Evolutionary conservation across 1,140 invertebrate genomes (phyloP), one percentile per base, ranked within the genome.

Genomic region (Micrasema minimum): DNA sequence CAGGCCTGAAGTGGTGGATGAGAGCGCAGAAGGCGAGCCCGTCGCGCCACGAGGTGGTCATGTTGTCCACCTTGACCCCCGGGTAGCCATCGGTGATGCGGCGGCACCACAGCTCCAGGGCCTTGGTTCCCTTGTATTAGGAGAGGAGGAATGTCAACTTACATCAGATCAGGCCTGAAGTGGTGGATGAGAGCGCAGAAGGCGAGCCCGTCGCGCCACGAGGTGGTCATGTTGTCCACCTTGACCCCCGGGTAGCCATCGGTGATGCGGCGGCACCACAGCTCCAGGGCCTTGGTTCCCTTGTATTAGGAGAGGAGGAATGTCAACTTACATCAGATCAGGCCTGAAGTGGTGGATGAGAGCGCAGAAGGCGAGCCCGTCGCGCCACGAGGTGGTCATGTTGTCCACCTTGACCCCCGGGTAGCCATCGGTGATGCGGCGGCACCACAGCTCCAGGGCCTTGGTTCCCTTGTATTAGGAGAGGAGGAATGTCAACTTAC

Each of bases 181-280:
- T 95, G 92, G 85, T 98, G 96, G 77, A 99, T 96, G 81, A 99
- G 90, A 55, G 96, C 96, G 86, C 96, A 99, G 84, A 98, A 98
- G 26, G 94, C 95, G 48, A 98, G 88, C 55, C 96, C 96, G 85
- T 96, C 91, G 75, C 94, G 88, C 94, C 94, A 97, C 2, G 93
- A 95, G 66, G 94, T 95, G 64, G 93, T 96, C 93, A 97, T 96
- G 82, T 96, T 96, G 74, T 91, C 90, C 69, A 97, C 89, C 77
- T 90, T 90, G 38, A 98, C 95, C 76, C 93, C 91, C 2, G 90
- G 87, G 82, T 98, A 98, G 75, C 96, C 95, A 55, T 93, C 91
- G 4, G 93, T 93, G 79, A 95, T 89, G 43, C 92, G 88, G 71
- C 91, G 89, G 81, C 95, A 96, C 95, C 95, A 97, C 69, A 92